Evolutionary conservation across 1,140 invertebrate species (phyloP), one percentile per base, ranked within the genome.

Genomic region (Drosophila oshimai): DNA sequence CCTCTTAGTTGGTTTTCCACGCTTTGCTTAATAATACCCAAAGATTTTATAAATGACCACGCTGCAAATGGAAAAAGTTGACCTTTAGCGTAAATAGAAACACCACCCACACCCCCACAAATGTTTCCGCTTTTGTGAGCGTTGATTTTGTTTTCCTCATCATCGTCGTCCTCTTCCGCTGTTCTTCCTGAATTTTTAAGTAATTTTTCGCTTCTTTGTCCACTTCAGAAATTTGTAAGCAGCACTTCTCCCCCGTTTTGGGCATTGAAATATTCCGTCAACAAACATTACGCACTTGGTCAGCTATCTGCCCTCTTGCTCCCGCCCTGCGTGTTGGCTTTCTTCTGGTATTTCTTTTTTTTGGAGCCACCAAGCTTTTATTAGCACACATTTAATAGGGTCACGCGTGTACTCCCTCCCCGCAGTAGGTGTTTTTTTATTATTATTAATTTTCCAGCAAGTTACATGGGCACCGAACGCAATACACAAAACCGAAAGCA

Each of bases 321-420:
- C 28, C 17, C 22, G 22, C 18, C 4, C 46, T 46, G 20, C 34
- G 33, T 72, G 45, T 46, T 6, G 22, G 13, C 24, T 18, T 10
- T 18, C n/a, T 17, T 20, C 6, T 13, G 15, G 37, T 28, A 12
- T 53, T 15, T 47, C 24, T 46, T 61, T 78, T 46, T 41, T 42
- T 73, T 44, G 24, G 34, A 50, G 58, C 74, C 71, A 41, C 50
- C 58, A 53, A 65, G 81, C 80, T 87, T 87, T 87, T 87, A 87
- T 87, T 87, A 87, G 81, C 81, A 87, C 81, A 88, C 77, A 87
- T 87, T 87, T 88, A 87, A 87, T 87, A 87, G 81, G 81, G 81
- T 88, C 81, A 87, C 81, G 81, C 81, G 81, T 87, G 81, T 81
- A 54, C 64, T 31, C 34, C 57, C 62, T 20, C 18, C 36, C 37